phyloP scores from a whole-genome alignment of 2,797 vertebrate genomes.

The Myioborus melanocephalus region DNA sequence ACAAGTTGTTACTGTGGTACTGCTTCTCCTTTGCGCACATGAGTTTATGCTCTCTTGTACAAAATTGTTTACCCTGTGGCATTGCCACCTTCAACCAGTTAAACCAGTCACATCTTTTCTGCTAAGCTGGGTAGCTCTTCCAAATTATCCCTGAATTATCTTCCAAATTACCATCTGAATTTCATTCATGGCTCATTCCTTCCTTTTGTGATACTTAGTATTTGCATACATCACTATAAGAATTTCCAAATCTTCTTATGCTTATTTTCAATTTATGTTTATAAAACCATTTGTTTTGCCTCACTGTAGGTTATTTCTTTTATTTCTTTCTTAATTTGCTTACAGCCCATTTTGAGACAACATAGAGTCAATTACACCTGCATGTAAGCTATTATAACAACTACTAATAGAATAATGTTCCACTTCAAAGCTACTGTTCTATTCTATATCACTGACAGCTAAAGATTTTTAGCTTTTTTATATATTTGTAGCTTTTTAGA shows the following conservation, averaged over 20 bases:
- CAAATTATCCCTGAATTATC: background rate
- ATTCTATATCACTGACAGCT: background rate
- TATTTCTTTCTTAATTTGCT: background rate
- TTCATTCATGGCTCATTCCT: background rate
- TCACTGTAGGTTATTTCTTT: background rate
- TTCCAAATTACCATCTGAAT: background rate
- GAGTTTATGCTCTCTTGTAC: background rate
- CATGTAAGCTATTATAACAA: background rate
- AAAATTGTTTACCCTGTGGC: background rate
- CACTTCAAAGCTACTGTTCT: background rate
- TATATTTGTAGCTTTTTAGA: background rate
- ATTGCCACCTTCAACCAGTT: background rate
- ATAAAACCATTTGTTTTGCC: background rate
- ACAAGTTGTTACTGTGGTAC: background rate
- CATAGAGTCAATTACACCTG: background rate
- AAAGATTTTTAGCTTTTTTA: background rate
- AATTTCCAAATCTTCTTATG: background rate
- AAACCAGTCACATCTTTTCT: background rate
- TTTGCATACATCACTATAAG: background rate
- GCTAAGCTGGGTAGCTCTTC: background rate
- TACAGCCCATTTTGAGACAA: background rate
- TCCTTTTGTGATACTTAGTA: background rate
- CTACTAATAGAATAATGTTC: background rate
- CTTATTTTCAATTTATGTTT: background rate
- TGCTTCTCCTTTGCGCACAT: background rate